A percentile compares a stretch with the other conserved stretches of the same genome.
Conservation (phyloP, 35 echinoderm and acorn worm species). For the Patiria miniata region DNA sequence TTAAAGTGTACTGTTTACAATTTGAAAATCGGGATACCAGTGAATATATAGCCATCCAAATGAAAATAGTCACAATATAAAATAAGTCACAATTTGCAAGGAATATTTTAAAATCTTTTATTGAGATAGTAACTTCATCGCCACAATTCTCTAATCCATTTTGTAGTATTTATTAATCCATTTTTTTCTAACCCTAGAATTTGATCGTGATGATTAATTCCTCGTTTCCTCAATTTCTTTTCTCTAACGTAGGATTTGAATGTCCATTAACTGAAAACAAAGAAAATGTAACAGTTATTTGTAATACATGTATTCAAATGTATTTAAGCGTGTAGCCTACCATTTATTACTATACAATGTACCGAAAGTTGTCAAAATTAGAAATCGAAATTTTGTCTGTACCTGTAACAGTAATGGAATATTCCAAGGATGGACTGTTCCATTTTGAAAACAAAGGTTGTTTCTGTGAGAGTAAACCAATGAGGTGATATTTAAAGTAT, state of each 20-base stretch:
- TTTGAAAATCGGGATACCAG: no score
- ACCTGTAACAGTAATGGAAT: conserved; percentile 18
- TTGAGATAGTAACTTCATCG: no score
- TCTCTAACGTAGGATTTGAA: conserved; percentile 7
- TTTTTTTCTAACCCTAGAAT: no score
- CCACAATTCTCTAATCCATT: not conserved
- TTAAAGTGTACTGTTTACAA: no score
- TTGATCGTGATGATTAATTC: no score
- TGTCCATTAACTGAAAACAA: not conserved
- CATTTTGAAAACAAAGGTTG: not conserved
- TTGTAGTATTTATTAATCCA: not conserved
- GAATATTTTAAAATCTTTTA: no score
- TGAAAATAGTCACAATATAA: no score
- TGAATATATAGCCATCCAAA: no score
- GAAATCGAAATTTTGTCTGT: not conserved
- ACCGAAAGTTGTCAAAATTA: not conserved
- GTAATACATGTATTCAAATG: not conserved
- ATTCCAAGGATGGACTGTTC: not conserved
- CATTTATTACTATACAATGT: not conserved
- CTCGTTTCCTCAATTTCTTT: not conserved
- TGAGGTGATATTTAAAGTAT: conserved; percentile 11
- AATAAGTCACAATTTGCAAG: no score
- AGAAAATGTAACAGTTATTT: not conserved
- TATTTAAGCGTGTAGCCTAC: not conserved
- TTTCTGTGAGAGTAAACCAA: conserved; percentile 19